Base-by-base conservation (phyloP, 2,113 vertebrate genomes). In the Tonatia bakeri region DNA sequence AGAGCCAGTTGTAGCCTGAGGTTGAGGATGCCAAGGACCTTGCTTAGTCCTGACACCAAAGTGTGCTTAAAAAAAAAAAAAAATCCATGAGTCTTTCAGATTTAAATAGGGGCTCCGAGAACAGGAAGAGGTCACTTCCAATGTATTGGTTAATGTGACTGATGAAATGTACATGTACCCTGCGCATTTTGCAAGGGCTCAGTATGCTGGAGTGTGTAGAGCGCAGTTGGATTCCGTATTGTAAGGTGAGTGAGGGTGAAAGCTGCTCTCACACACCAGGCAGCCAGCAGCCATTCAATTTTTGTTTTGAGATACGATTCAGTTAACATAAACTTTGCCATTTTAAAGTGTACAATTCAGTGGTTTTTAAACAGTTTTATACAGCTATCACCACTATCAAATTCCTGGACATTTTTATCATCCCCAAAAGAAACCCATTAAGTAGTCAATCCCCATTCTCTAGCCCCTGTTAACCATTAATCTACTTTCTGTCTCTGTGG, bases 371-470 rank as follows among this genome's bases (percentile, higher is more conserved):
- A 80, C 17, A 61, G 15, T 80, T 73, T 95, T 88, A 38, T 89
- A 26, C 26, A 91, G 64, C 20, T 26, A n/a, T 67, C 28, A 82
- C 6, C 52, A 85, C 40, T 70, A 15, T 88, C 24, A 88, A 91
- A 87, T 75, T 89, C 47, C 64, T 95, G 87, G 85, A 67, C 36
- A 91, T 89, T 94, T 96, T 95, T 16, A 70, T 97, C 43, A 86
- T 67, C 43, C 70, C 28, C 11, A 47, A 50, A 92, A 82, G 85
- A 82, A 94, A 77, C n/a, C 43, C 47, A 75, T 45, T 83, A 59
- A 88, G 47, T 43, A 84, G 54, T 84, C n/a, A 50, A 67, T 91
- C 65, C 61, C 38, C 12, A 17, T 79, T 85, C 24, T 72, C 40
- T 87, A 90, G n/a, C 24, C 1, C 16, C 52, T 91, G 64, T 26